Evolutionary conservation across 2,888 invertebrate species (phyloP).

Genomic region (Drosophila macrospina): DNA sequence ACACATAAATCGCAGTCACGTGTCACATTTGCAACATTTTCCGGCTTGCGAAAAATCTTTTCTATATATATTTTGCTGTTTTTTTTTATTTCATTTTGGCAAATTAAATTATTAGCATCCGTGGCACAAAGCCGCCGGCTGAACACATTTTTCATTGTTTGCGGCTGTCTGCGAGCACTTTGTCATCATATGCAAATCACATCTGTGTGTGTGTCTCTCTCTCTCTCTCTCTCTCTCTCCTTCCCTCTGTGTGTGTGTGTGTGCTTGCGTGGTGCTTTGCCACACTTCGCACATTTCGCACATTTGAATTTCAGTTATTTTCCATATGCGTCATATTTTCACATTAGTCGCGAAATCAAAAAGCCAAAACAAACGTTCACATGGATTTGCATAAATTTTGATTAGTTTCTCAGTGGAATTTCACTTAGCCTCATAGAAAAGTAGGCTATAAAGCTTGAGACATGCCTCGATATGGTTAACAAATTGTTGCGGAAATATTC

Average conservation of each 20-base stretch:
- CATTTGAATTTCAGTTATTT: conserved; percentile 72
- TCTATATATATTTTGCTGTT: conserved; percentile 15
- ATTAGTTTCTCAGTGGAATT: conserved; percentile 49
- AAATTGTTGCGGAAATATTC: not conserved
- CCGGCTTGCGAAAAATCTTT: conserved; percentile 11
- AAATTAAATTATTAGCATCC: conserved; percentile 71
- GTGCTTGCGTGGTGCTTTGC: no score
- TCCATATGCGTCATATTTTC: conserved; percentile 66
- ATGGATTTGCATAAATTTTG: conserved; percentile 72
- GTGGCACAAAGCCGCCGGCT: conserved; percentile 53
- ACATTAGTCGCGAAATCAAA: conserved; percentile 69
- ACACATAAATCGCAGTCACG: conserved; percentile 73
- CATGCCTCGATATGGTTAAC: not conserved
- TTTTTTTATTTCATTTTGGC: conserved; percentile 34
- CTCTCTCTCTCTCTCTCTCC: conserved; percentile 9
- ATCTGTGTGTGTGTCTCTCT: conserved; percentile 5
- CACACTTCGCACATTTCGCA: conserved; percentile 70
- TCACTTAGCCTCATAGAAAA: conserved; percentile 21
- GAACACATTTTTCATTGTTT: conserved; percentile 78
- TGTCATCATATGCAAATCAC: conserved; percentile 72
- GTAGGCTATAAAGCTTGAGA: not conserved
- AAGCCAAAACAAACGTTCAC: conserved; percentile 30
- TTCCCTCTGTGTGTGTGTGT: conserved; percentile 24
- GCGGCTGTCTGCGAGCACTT: conserved; percentile 77
- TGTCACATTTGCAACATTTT: conserved; percentile 42